Evolutionary conservation across 2,888 invertebrate species (phyloP), one percentile per base, ranked within the genome.

Genomic region (Drepana falcataria): DNA sequence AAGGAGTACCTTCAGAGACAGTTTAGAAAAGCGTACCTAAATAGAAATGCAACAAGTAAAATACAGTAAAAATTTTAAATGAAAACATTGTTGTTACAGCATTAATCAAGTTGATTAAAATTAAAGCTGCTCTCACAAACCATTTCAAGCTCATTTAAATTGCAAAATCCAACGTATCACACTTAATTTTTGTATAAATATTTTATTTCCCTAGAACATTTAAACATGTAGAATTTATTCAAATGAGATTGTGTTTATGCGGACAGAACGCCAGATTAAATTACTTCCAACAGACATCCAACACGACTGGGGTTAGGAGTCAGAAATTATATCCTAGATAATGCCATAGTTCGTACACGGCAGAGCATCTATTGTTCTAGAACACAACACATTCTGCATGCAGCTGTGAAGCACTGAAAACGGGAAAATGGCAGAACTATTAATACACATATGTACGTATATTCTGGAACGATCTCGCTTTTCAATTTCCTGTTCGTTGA

Each of bases 291-390:
- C 62, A 59, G 59, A 64, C 63, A 65, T 66, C 67, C 69, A 63
- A 56, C 48, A 64, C 61, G 59, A 60, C 60, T 37, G 55, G 63
- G 69, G 66, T 59, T 63, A 65, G 71, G 65, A 66, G 59, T 66
- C 69, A 64, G 72, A 69, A 76, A 80, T 81, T 79, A 81, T 80
- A 74, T 73, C 69, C 63, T 63, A 73, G 75, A 77, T 79, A 78
- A 77, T 75, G 62, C 71, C 64, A 53, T 64, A 44, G 44, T 44
- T 65, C 70, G 70, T 70, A 71, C 65, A 69, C 62, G 63, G 65
- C 64, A 64, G 71, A 65, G 70, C 77, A 77, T 67, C 71, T 73
- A 79, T 82, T 82, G 81, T 83, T 73, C 67, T 60, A 62, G 56
- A 59, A 48, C 53, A 52, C 47, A 49, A 52, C 55, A 57, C 48